Base-by-base conservation (phyloP, 1,140 invertebrate species). In the Acromyrmex charruanus region DNA sequence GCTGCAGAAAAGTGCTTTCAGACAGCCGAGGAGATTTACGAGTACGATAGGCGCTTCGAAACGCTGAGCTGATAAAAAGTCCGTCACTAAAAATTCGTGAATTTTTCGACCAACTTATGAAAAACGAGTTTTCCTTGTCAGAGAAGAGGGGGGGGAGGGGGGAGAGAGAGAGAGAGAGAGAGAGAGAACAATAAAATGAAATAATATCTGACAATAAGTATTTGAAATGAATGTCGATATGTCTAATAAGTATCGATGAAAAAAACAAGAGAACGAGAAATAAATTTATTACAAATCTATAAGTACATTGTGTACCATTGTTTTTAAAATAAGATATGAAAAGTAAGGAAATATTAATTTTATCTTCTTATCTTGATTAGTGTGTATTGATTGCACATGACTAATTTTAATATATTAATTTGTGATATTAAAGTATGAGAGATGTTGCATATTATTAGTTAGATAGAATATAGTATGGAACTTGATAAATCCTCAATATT, bases 1-100 rank as follows among this genome's bases (percentile, higher is more conserved):
- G 81, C 80, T 72, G 85, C 28, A 77, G 85, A 89, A 90, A 90
- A 90, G 86, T 90, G 88, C 77, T 84, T 81, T 89, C 80, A 89
- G 88, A 89, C 89, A 89, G 71, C 85, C 71, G 58, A 25, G 77
- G 66, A 81, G 71, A 89, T 90, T 87, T 89, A 87, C 63, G 77
- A 65, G 84, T 58, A 28, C 72, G 88, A 82, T 89, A 87, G 84
- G 84, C 82, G 71, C 84, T 87, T 71, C 49, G 58, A 81, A 71
- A 53, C 28, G 88, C 59, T 85, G 87, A 89, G 87, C 77, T 58
- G 88, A 86, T 89, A 86, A 89, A 85, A 85, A 85, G 72, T 77
- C 49, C 39, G 82, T 85, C 82, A 79, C 82, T 31, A 63, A 58
- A 79, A 85, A 79, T 79, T 85, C 74, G 59, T 21, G 49, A 75